Percentiles rank a stretch among this genome's conserved stretches.
Conservation (phyloP, 2,797 vertebrate genomes). For the Mus minutoides region DNA sequence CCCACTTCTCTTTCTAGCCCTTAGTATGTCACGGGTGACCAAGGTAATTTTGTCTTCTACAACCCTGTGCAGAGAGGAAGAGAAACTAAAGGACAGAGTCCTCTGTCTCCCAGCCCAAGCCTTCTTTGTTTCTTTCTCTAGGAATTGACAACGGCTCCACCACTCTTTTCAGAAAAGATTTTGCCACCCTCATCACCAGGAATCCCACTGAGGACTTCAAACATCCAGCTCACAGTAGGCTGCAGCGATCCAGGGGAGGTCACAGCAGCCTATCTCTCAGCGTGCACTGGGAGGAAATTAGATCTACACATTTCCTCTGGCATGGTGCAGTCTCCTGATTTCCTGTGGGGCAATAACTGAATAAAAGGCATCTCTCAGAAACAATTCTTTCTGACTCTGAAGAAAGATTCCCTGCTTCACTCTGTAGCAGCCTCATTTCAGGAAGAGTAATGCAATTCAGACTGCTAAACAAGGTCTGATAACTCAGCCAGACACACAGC, state of each 20-base stretch:
- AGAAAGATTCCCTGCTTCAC: neutral
- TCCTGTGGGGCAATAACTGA: slow-evolving; percentile 52
- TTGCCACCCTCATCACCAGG: neutral
- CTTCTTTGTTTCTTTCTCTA: slow-evolving; percentile 28
- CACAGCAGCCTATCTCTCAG: neutral
- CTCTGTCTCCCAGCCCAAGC: neutral
- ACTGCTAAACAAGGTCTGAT: slow-evolving; percentile 26
- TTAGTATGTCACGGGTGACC: neutral
- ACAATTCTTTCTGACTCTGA: slow-evolving; percentile 19
- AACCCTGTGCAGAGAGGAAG: neutral
- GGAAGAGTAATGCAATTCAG: neutral
- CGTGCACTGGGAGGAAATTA: neutral
- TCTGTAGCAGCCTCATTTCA: neutral
- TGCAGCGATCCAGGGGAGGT: neutral
- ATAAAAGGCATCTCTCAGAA: slow-evolving; percentile 26
- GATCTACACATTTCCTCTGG: neutral
- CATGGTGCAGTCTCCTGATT: neutral
- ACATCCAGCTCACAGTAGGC: neutral
- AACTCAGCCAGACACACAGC: neutral
- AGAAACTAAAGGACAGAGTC: neutral
- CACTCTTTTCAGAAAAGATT: neutral
- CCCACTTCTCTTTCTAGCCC: neutral
- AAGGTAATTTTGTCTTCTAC: neutral
- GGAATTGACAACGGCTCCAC: neutral
- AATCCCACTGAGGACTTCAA: neutral